Evolutionary conservation across 2,113 vertebrate species (phyloP).

Genomic region (Chaenogobius annularis): DNA sequence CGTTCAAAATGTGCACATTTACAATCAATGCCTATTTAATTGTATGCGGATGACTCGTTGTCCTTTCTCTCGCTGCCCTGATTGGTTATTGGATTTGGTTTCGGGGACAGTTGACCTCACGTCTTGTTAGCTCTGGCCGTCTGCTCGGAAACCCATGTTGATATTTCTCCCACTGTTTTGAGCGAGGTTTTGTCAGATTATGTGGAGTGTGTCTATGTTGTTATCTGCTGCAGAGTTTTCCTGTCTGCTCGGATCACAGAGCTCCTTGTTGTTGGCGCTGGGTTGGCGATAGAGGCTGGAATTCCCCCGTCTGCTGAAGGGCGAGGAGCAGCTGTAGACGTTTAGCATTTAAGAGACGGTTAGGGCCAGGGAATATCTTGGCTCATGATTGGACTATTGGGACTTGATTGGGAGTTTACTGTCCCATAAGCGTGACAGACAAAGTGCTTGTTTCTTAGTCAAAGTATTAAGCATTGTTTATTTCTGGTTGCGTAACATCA

Average conservation of each 20-base stretch:
- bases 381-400: background rate
- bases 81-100: constrained; percentile 9
- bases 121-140: constrained; percentile 13
- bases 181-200: background rate
- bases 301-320: constrained; percentile 54
- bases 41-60: background rate
- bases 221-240: constrained; percentile 35
- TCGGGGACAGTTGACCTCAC: constrained; percentile 7
- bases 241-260: constrained; percentile 55
- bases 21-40: constrained; percentile 4
- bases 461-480: background rate
- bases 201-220: background rate
- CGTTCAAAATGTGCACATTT: background rate
- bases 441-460: background rate
- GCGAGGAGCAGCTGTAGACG: constrained; percentile 5
- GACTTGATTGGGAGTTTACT: background rate
- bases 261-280: constrained; percentile 49
- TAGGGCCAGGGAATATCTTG: constrained; percentile 9
- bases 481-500: too few species aligned
- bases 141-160: constrained; percentile 22
- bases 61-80: background rate
- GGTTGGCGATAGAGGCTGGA: constrained; percentile 55
- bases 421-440: background rate
- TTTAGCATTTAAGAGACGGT: constrained; percentile 33
- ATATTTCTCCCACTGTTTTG: background rate